Conservation (phyloP, 2,797 vertebrate species). For the Tadarida brasiliensis region DNA sequence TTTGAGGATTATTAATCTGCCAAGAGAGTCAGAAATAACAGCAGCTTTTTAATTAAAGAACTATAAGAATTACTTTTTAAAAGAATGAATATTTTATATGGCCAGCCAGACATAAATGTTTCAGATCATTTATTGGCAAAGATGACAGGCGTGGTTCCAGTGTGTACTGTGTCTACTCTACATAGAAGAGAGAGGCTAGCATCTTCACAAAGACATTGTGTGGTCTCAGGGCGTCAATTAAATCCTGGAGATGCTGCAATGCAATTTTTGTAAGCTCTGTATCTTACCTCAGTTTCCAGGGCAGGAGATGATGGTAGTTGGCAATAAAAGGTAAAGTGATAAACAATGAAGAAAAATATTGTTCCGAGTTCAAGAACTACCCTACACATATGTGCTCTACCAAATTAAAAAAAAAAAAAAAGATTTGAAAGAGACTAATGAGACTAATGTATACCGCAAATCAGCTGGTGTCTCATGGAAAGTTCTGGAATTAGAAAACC, state of each 20-base stretch:
- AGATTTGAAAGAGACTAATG: background rate
- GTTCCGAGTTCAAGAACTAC: background rate
- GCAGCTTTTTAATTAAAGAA: background rate
- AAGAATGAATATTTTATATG: background rate
- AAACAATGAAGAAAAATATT: background rate
- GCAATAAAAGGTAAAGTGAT: background rate
- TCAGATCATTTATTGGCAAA: background rate
- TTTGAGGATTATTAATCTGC: background rate
- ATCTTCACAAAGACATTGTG: background rate
- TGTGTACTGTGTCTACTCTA: background rate
- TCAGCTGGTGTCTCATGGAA: background rate
- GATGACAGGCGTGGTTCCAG: background rate
- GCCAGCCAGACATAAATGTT: background rate
- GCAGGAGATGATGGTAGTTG: background rate
- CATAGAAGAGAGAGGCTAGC: background rate
- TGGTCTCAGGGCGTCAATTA: background rate
- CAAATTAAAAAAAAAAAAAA: background rate
- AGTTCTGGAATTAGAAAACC: background rate
- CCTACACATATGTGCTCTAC: background rate
- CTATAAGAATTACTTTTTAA: background rate
- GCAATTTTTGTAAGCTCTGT: background rate
- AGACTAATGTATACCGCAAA: background rate
- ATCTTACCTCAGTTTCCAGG: background rate
- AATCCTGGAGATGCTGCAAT: background rate
- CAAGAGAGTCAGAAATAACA: conserved; percentile 14